phyloP scores from a whole-genome alignment of 2,113 vertebrate genomes.

The Aleadryas rufinucha region DNA sequence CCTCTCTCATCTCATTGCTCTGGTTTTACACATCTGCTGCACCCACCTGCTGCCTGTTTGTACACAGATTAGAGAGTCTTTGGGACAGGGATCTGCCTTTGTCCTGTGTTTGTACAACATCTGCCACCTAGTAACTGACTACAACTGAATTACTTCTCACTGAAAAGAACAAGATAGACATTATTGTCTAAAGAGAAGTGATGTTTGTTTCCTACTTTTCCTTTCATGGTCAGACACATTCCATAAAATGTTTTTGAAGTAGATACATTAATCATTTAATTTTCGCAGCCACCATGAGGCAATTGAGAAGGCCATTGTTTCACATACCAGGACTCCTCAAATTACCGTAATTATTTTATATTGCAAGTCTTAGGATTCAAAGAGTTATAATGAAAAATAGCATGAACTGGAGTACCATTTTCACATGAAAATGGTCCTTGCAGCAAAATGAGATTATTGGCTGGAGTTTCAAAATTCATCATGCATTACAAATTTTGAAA shows the following conservation, averaged over 20 bases:
- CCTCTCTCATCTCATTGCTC: background rate
- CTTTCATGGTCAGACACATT: background rate
- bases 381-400: background rate
- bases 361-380: background rate
- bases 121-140: background rate
- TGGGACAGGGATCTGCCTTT: background rate
- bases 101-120: background rate
- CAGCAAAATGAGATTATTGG: background rate
- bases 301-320: background rate
- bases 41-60: constrained; percentile 13
- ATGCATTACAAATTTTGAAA: background rate
- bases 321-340: background rate
- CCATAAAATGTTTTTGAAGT: background rate
- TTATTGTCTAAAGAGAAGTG: background rate
- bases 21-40: background rate
- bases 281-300: background rate
- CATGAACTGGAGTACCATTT: background rate
- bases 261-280: background rate
- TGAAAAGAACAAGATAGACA: background rate
- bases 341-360: background rate
- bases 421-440: background rate
- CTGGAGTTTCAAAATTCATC: background rate
- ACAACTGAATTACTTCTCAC: background rate
- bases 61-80: background rate
- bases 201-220: background rate